These are phyloP conservation scores for Cryptocephalus moraei DNA, from an alignment of 2,888 invertebrate genomes.

Conservation along the genomic window DNA sequence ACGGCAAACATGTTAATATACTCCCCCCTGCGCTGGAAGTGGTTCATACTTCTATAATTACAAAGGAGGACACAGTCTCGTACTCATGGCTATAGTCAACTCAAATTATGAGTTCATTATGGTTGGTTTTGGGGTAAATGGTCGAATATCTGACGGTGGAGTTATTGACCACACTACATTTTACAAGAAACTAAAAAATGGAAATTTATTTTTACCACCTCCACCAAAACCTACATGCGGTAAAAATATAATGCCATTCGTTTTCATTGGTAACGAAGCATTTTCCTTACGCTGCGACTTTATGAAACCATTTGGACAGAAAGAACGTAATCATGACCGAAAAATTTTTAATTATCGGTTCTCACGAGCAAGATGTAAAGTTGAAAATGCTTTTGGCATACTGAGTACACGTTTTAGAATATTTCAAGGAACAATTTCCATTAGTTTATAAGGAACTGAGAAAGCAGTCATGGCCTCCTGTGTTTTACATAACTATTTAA, in stretches of 20 bases:
- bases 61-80: conserved; percentile 16
- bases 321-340: conserved; percentile 3
- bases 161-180: conserved; percentile 15
- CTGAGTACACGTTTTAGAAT: conserved; percentile 20
- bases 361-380: conserved; percentile 15
- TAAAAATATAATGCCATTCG: conserved; percentile 6
- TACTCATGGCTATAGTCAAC: conserved; percentile 14
- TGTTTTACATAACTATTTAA: conserved; percentile 14
- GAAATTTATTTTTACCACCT: conserved; percentile 2
- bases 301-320: conserved; percentile 12
- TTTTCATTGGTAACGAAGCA: conserved; percentile 20
- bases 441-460: conserved; percentile 4
- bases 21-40: conserved; percentile 13
- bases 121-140: conserved; percentile 16
- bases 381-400: too few species aligned
- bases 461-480: conserved; percentile 13
- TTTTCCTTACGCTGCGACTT: conserved; percentile 14
- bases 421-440: conserved; percentile 16
- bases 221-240: conserved; percentile 1
- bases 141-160: conserved; percentile 18
- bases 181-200: conserved; percentile 11
- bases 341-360: conserved; percentile 18
- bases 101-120: conserved; percentile 18
- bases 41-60: conserved; percentile 23
- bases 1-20: conserved; percentile 20